Evolutionary conservation across 2,888 invertebrate genomes (phyloP), one percentile per base, ranked within the genome.

Genomic region (Halocaridina rubra): DNA sequence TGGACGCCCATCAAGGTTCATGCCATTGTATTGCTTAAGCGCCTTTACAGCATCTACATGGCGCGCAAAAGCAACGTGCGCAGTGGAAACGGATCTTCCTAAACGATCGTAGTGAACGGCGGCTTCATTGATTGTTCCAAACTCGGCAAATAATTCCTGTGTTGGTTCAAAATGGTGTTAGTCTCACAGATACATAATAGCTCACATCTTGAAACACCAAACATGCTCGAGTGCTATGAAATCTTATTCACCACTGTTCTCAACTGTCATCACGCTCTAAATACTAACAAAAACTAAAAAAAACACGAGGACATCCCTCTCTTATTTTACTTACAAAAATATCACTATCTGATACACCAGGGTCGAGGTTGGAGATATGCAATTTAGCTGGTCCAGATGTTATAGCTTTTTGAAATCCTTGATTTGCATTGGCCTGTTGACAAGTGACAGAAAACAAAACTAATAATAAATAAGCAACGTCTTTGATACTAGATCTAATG

Each of bases 101-200:
- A 98, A 98, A 91, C 97, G 94, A 91, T 99, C 98, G 92, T 98
- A 99, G 91, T 99, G 98, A 88, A 99, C 97, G 81, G 97, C 95
- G 59, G 98, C 98, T 91, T 96, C 96, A 91, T 96, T 96, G 89
- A 99, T 92, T 87, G 95, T 95, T 88, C 99, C 98, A 93, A 98
- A 98, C 92, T 99, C 99, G 87, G 96, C 96, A 92, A 99, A 99
- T 86, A 99, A 93, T 92, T 98, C 98, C 93, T 94, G 90, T 13
- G 91, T 53, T 19, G 53, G 10, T 16, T 53, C 53, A 53, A 53
- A 53, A 53, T 10, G 19, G 10, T n/a, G n/a, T n/a, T n/a, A n/a
- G n/a, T n/a, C n/a, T n/a, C n/a, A n/a, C n/a, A n/a, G n/a, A n/a
- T n/a, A n/a, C n/a, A n/a, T n/a, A n/a, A n/a, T n/a, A n/a, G n/a